Conservation (phyloP, 1,140 invertebrate genomes). For the Nilaparvata lugens region DNA sequence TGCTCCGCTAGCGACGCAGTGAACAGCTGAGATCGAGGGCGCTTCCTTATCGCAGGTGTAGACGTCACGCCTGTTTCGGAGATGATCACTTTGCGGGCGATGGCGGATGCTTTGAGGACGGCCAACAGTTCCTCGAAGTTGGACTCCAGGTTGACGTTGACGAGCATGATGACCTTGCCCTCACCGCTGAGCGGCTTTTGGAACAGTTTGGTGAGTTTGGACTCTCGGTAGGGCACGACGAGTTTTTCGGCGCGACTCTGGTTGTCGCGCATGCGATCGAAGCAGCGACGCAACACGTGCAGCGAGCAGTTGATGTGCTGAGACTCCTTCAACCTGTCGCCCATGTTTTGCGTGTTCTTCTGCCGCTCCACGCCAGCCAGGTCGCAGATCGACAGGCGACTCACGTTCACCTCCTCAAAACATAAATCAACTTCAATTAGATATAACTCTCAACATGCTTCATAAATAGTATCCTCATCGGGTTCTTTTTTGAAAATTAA, state of each 20-base stretch:
- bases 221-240: conserved; percentile 63
- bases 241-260: conserved; percentile 34
- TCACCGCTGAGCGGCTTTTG: conserved; percentile 53
- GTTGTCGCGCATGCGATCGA: conserved; percentile 38
- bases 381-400: conserved; percentile 71
- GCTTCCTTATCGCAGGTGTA: no score
- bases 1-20: no score
- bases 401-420: no score
- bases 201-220: conserved; percentile 66
- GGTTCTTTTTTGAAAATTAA: no score
- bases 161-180: conserved; percentile 67
- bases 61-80: no score
- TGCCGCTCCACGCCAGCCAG: conserved; percentile 85
- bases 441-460: no score
- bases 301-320: conserved; percentile 86
- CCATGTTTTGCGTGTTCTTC: conserved; percentile 72
- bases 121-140: conserved; percentile 70
- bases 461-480: no score
- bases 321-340: conserved; percentile 77
- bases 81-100: conserved; percentile 47
- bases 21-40: no score
- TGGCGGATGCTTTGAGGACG: conserved; percentile 62
- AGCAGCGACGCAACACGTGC: conserved; percentile 73
- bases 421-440: no score
- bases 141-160: conserved; percentile 63